Base-by-base conservation (phyloP, 2,888 invertebrate species). In the Cerceris ruficornis region DNA sequence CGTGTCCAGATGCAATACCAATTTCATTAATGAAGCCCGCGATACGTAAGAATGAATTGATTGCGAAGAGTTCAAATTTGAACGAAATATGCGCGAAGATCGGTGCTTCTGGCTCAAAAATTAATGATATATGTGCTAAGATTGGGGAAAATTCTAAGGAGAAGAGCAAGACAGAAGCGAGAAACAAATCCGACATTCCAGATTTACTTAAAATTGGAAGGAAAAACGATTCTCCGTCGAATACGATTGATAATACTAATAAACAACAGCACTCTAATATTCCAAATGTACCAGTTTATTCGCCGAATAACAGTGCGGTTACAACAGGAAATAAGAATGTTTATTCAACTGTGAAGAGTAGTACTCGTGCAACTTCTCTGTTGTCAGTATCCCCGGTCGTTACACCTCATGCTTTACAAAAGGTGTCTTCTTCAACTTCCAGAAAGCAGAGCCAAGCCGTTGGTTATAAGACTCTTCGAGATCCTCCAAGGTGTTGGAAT, bases 401-500 rank as follows among this genome's bases (percentile, higher is more conserved):
- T 11, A 11, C 8, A 11, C 7, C 50, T n/a, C 50, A 50, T n/a
- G n/a, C 7, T 7, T 50, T 50, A n/a, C 50, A 50, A n/a, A 50
- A 50, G n/a, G 50, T 46, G 5, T 77, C 85, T 17, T 72, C 74
- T 13, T 59, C 64, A 9, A 11, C 81, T 0, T 82, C 87, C 0
- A 89, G 87, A 42, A 90, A 88, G 41, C 90, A 91, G 39, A 85
- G 86, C 4, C 89, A 93, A 28, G 91, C 93, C 0, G 90, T 93
- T 7, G 94, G 94, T 0, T 95, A 95, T 84, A 95, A 94, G 85
- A 95, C 95, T 0, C 89, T 94, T 9, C 92, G 94, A 17, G 93
- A 94, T 83, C 94, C 95, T 0, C 94, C 95, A 0, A 94, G 94
- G 86, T 93, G 93, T 14, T 95, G 95, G 95, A 95, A 95, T 88